These are phyloP conservation scores for Pygoscelis antarcticus DNA, from an alignment of 2,113 vertebrate genomes.

Conservation along the genomic window DNA sequence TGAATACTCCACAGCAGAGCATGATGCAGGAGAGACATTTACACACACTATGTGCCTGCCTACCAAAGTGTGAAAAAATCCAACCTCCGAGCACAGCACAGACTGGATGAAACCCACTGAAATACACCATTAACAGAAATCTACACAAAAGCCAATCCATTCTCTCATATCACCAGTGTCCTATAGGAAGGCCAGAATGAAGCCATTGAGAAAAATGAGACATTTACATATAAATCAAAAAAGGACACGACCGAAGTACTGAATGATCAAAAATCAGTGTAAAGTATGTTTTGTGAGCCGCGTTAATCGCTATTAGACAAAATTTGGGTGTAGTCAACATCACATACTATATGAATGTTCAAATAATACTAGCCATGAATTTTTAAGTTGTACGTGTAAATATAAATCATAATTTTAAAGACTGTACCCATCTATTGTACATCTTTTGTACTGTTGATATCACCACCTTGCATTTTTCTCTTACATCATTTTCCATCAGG, in stretches of 20 bases:
- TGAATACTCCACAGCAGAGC: neutral
- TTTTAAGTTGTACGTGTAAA: neutral
- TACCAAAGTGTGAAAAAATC: neutral
- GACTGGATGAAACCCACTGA: neutral
- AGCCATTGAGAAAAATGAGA: slow-evolving; percentile 51
- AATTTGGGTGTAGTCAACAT: neutral
- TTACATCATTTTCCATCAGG: neutral
- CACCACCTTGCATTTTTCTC: neutral
- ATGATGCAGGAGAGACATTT: neutral
- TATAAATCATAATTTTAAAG: neutral
- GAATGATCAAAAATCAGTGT: neutral
- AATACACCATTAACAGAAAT: slow-evolving; percentile 13
- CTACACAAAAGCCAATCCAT: slow-evolving; percentile 45
- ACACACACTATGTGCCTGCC: neutral
- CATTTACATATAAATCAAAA: neutral
- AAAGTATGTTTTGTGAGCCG: neutral
- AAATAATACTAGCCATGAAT: neutral
- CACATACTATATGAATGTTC: neutral
- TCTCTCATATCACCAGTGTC: neutral
- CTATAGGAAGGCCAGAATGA: neutral
- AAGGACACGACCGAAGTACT: neutral
- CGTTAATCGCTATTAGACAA: neutral
- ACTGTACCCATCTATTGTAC: neutral
- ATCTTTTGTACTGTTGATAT: neutral
- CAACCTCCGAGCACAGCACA: neutral